Evolutionary conservation across 2,797 vertebrate genomes (phyloP).

Genomic region (Malacoraja senta): DNA sequence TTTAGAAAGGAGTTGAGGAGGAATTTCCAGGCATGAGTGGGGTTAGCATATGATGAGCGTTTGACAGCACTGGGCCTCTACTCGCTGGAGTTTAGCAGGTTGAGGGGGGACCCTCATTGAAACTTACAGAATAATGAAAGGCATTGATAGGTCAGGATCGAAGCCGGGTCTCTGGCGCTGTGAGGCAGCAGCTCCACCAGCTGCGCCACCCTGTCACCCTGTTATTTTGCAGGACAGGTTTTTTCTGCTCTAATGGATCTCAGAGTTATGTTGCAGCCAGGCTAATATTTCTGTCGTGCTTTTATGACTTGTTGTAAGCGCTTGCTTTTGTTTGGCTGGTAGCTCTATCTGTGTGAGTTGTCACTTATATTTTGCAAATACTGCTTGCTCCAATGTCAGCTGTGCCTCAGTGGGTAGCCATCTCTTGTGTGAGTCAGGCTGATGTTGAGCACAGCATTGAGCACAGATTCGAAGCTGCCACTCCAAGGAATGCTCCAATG

Average conservation of each 20-base stretch:
- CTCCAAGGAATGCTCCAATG: not conserved
- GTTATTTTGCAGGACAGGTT: not conserved
- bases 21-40: too few relatives aligned
- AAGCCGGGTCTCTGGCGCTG: too few relatives aligned
- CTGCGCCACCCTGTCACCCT: not conserved
- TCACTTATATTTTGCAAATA: not conserved
- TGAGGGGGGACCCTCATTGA: too few relatives aligned
- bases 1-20: too few relatives aligned
- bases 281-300: not conserved
- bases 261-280: not conserved
- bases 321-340: not conserved
- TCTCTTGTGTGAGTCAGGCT: not conserved
- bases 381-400: not conserved
- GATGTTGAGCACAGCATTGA: not conserved
- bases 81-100: too few relatives aligned
- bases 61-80: too few relatives aligned
- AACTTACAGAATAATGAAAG: too few relatives aligned
- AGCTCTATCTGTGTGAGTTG: not conserved
- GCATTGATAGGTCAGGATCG: too few relatives aligned
- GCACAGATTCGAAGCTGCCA: not conserved
- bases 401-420: not conserved
- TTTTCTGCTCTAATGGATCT: not conserved
- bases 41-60: too few relatives aligned
- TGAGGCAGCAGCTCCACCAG: too few relatives aligned
- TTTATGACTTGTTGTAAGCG: not conserved